phyloP scores from a whole-genome alignment of 1,140 invertebrate genomes.

The Drosophila bipectinata region DNA sequence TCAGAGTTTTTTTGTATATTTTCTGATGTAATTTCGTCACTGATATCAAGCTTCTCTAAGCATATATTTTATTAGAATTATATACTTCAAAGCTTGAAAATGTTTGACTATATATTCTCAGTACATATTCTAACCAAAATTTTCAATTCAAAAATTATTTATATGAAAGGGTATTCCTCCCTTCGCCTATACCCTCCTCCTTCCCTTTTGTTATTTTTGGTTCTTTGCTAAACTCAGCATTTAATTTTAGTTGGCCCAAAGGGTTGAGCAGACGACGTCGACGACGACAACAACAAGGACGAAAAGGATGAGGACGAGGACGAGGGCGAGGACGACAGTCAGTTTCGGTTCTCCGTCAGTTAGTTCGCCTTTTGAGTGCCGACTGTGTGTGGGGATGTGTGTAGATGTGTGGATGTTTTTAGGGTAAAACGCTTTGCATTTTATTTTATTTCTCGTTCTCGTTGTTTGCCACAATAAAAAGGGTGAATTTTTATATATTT shows the following conservation, averaged over 20 bases:
- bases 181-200: neutral
- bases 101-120: too few relatives aligned
- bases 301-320: neutral
- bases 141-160: too few relatives aligned
- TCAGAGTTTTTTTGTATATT: too few relatives aligned
- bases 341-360: constrained; percentile 46
- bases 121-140: too few relatives aligned
- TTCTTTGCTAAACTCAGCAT: constrained; percentile 78
- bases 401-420: constrained; percentile 13
- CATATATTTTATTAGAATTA: too few relatives aligned
- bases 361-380: constrained; percentile 19
- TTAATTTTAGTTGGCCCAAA: constrained; percentile 75
- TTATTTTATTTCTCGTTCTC: constrained; percentile 76
- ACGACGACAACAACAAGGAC: constrained; percentile 3
- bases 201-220: constrained; percentile 25
- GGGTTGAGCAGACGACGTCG: constrained; percentile 24
- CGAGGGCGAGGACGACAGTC: constrained; percentile 17
- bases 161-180: constrained; percentile 6
- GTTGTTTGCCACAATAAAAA: constrained; percentile 81
- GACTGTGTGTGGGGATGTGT: constrained; percentile 14
- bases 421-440: constrained; percentile 75
- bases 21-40: too few relatives aligned
- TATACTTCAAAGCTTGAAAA: too few relatives aligned
- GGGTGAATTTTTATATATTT: constrained; percentile 81
- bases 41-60: too few relatives aligned